Conservation (phyloP, 2,888 invertebrate species). For the Melanophora roralis region DNA sequence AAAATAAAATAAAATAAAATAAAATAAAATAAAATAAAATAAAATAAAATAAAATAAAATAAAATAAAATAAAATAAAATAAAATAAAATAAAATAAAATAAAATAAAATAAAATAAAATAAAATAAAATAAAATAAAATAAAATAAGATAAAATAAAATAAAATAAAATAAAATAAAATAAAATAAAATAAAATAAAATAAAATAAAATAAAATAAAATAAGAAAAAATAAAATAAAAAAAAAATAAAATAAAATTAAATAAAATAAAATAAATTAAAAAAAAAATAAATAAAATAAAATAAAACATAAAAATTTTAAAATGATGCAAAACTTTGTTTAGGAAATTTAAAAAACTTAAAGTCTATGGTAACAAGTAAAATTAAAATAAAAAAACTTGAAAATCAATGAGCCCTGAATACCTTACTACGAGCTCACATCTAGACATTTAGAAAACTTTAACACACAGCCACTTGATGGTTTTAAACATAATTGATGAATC, state of each 20-base stretch:
- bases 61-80: too few relatives aligned
- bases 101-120: too few relatives aligned
- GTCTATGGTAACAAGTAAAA: background rate
- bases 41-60: too few relatives aligned
- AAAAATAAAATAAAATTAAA: too few relatives aligned
- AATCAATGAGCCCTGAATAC: constrained; percentile 51
- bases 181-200: background rate
- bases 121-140: too few relatives aligned
- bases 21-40: too few relatives aligned
- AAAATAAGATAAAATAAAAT: too few relatives aligned
- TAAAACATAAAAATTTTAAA: background rate
- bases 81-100: too few relatives aligned
- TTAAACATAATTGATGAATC: constrained; percentile 54
- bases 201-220: background rate
- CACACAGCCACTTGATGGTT: constrained; percentile 39
- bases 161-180: too few relatives aligned
- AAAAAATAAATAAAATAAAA: background rate
- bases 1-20: too few relatives aligned
- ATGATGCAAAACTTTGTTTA: background rate
- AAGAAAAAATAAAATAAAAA: too few relatives aligned
- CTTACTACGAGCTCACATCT: constrained; percentile 10
- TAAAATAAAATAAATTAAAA: background rate
- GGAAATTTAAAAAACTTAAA: too few relatives aligned
- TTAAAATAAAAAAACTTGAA: constrained; percentile 10
- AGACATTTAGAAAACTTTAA: background rate